A percentile compares a stretch with the other conserved stretches of the same genome.
These are phyloP conservation scores for Drosophila ercepeae DNA, from an alignment of 1,140 invertebrate genomes.

Conservation along the genomic window DNA sequence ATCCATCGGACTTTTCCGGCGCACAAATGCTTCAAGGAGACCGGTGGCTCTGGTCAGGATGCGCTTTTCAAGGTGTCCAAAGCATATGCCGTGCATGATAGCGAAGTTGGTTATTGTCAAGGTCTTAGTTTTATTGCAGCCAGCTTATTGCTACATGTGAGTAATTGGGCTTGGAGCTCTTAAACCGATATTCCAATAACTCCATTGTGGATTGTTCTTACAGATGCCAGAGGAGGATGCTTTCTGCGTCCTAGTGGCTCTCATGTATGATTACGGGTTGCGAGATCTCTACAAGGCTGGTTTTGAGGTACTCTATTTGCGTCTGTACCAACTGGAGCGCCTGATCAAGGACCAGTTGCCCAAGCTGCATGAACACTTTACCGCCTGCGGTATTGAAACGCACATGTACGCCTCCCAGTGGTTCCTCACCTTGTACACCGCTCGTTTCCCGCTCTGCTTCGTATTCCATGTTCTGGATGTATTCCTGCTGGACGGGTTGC, in stretches of 20 bases:
- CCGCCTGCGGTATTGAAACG: constrained; percentile 95
- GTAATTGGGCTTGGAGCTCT: constrained; percentile 71
- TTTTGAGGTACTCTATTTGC: constrained; percentile 97
- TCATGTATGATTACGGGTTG: constrained; percentile 98
- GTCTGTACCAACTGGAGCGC: constrained; percentile 98
- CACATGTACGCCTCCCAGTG: constrained; percentile 99
- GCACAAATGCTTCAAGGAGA: constrained; percentile 98
- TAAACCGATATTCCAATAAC: background rate
- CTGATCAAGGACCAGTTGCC: constrained; percentile 94
- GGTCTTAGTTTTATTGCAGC: constrained; percentile 98
- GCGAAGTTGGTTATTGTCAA: constrained; percentile 99
- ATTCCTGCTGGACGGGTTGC: constrained; percentile 96
- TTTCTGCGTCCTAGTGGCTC: constrained; percentile 97
- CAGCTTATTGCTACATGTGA: constrained; percentile 96
- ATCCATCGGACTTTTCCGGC: constrained; percentile 99
- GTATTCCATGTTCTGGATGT: constrained; percentile 99
- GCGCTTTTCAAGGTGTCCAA: constrained; percentile 97
- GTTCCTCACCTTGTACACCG: constrained; percentile 99
- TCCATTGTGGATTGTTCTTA: background rate
- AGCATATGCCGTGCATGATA: constrained; percentile 98
- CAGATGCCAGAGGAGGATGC: constrained; percentile 99
- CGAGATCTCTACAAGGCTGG: constrained; percentile 98
- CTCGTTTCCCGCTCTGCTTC: constrained; percentile 98
- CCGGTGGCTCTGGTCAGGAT: constrained; percentile 94
- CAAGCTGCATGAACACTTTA: constrained; percentile 95